Percentiles rank a stretch among this genome's conserved stretches.
phyloP scores from a whole-genome alignment of 2,888 invertebrate genomes.

The Cordilura impudica region DNA sequence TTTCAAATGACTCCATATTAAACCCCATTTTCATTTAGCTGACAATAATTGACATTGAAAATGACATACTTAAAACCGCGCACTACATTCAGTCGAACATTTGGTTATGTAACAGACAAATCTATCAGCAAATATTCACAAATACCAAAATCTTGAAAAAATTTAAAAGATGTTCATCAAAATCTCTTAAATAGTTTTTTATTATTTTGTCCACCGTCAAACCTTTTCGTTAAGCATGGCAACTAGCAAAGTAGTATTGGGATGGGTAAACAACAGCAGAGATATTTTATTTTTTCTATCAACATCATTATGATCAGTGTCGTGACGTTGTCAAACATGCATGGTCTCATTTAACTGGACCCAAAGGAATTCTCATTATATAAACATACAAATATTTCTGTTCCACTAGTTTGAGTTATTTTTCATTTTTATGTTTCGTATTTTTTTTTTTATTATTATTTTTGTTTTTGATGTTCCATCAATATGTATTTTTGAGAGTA shows the following conservation, averaged over 20 bases:
- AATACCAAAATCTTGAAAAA: too few relatives aligned
- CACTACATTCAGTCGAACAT: too few relatives aligned
- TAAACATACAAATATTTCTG: conserved; percentile 5
- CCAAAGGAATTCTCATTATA: conserved; percentile 54
- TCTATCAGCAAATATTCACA: too few relatives aligned
- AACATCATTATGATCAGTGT: conserved; percentile 13
- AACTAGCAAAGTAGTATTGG: conserved; percentile 18
- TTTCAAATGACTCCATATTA: too few relatives aligned
- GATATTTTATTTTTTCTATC: conserved; percentile 29
- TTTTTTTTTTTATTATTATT: conserved; percentile 9
- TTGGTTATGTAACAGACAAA: too few relatives aligned
- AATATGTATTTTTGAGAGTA: conserved; percentile 5
- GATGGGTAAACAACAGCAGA: conserved; percentile 18
- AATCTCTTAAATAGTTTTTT: too few relatives aligned
- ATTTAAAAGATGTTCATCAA: too few relatives aligned
- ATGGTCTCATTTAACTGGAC: conserved; percentile 44
- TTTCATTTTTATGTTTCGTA: conserved; percentile 16
- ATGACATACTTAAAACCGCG: too few relatives aligned
- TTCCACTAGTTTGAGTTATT: neutral
- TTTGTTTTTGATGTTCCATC: neutral
- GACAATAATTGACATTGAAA: too few relatives aligned
- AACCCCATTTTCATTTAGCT: too few relatives aligned
- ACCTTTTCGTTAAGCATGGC: neutral
- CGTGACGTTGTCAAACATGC: conserved; percentile 29
- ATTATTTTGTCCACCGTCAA: conserved; percentile 42